phyloP scores from a whole-genome alignment of 2,888 invertebrate species.

The Acleris holmiana region DNA sequence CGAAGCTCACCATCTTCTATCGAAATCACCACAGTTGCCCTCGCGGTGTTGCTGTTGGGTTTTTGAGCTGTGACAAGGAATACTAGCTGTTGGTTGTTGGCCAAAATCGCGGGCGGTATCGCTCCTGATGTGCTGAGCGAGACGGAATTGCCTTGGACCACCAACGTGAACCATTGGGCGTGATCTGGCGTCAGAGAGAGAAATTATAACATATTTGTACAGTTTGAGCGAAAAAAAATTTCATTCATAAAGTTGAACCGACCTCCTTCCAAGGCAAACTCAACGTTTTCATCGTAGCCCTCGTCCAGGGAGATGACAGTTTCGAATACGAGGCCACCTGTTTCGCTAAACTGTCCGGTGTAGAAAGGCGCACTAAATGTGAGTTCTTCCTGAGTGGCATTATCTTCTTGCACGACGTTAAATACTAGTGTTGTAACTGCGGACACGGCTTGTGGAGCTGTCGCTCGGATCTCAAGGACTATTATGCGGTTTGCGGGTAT shows the following conservation, averaged over 20 bases:
- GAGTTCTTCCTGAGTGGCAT: slow-evolving; percentile 22
- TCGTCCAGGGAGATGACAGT: slow-evolving; percentile 44
- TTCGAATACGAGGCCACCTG: slow-evolving; percentile 43
- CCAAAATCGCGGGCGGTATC: slow-evolving; percentile 46
- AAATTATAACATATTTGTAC: neutral
- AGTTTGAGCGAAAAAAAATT: no score
- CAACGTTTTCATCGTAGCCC: slow-evolving; percentile 47
- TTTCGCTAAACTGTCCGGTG: slow-evolving; percentile 46
- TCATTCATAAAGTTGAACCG: neutral
- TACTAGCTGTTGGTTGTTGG: slow-evolving; percentile 46
- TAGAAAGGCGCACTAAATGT: slow-evolving; percentile 46
- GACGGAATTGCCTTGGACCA: slow-evolving; percentile 27
- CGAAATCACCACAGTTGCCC: slow-evolving; percentile 46
- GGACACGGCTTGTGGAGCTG: slow-evolving; percentile 45
- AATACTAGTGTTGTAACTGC: slow-evolving; percentile 48
- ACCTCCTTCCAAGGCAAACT: slow-evolving; percentile 53
- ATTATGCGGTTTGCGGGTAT: slow-evolving; percentile 47
- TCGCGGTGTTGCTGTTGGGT: slow-evolving; percentile 40
- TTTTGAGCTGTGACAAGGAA: slow-evolving; percentile 46
- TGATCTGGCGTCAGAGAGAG: slow-evolving; percentile 5
- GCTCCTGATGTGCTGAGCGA: slow-evolving; percentile 39
- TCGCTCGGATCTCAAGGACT: slow-evolving; percentile 48
- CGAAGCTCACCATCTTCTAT: slow-evolving; percentile 29
- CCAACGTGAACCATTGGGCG: slow-evolving; percentile 19
- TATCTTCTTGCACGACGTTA: slow-evolving; percentile 37